Percentiles rank a stretch among this genome's conserved stretches.
These are phyloP conservation scores for Cyprinodon variegatus DNA, from an alignment of 2,113 vertebrate species.

Conservation along the genomic window DNA sequence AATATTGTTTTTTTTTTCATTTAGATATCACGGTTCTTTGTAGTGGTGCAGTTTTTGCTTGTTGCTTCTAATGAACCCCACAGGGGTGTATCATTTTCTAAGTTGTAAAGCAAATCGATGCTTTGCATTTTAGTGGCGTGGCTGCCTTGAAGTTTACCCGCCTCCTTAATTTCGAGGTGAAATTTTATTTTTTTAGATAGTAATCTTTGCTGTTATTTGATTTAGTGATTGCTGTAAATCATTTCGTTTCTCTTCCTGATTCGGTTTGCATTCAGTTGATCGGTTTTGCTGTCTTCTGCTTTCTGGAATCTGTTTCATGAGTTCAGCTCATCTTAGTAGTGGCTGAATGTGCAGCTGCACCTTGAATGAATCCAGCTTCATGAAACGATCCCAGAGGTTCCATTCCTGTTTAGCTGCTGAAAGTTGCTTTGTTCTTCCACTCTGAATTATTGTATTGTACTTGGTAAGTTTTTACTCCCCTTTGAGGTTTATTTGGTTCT, in stretches of 20 bases:
- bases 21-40: constrained; percentile 34
- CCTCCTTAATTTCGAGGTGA: constrained; percentile 42
- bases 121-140: constrained; percentile 46
- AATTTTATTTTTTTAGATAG: constrained; percentile 43
- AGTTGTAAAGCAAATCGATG: constrained; percentile 38
- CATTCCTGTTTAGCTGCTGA: constrained; percentile 63
- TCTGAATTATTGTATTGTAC: constrained; percentile 55
- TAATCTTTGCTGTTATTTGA: constrained; percentile 61
- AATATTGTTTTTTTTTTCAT: constrained; percentile 8
- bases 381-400: constrained; percentile 52
- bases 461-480: constrained; percentile 69
- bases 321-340: neutral
- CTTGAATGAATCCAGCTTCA: constrained; percentile 22
- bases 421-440: constrained; percentile 72
- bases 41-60: constrained; percentile 57
- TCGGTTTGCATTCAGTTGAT: constrained; percentile 46
- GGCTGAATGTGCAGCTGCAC: neutral
- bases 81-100: constrained; percentile 41
- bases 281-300: constrained; percentile 50
- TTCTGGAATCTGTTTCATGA: constrained; percentile 35
- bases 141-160: constrained; percentile 50
- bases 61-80: constrained; percentile 49
- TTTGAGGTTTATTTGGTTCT: constrained; percentile 64
- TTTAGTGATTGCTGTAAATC: constrained; percentile 66
- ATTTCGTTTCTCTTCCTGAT: constrained; percentile 41